Conservation (phyloP, 1,140 invertebrate species). For the Hetaerina americana region DNA sequence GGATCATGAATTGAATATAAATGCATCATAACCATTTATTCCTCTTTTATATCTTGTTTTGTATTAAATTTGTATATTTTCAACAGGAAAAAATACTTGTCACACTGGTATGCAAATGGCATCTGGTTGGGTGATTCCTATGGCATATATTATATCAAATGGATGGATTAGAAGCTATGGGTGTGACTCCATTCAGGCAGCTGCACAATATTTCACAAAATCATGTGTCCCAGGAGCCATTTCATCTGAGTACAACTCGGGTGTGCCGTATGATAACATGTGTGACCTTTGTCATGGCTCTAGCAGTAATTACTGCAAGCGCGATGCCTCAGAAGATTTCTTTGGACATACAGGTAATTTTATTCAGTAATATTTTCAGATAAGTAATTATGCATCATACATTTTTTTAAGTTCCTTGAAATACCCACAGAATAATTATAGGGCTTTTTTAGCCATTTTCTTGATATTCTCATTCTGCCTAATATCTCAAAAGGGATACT, state of each 20-base stretch:
- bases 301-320: constrained; percentile 63
- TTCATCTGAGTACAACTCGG: constrained; percentile 67
- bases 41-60: too few relatives aligned
- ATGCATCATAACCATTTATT: too few relatives aligned
- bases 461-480: too few relatives aligned
- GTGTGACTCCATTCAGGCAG: constrained; percentile 76
- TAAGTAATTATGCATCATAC: too few relatives aligned
- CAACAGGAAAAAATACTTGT: constrained; percentile 65
- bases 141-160: constrained; percentile 86
- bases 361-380: too few relatives aligned
- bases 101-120: constrained; percentile 84
- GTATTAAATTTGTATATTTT: too few relatives aligned
- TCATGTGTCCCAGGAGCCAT: constrained; percentile 82
- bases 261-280: constrained; percentile 74
- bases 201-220: constrained; percentile 85
- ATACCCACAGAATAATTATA: too few relatives aligned
- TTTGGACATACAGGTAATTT: constrained; percentile 75
- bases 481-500: too few relatives aligned
- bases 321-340: constrained; percentile 78
- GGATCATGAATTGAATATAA: too few relatives aligned
- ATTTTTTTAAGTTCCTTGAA: too few relatives aligned
- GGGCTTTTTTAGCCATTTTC: too few relatives aligned
- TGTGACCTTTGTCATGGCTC: constrained; percentile 88
- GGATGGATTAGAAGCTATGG: constrained; percentile 84
- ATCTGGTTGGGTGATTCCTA: constrained; percentile 89